Evolutionary conservation across 1,140 invertebrate genomes (phyloP).

Genomic region (Neodiprion pinetum): DNA sequence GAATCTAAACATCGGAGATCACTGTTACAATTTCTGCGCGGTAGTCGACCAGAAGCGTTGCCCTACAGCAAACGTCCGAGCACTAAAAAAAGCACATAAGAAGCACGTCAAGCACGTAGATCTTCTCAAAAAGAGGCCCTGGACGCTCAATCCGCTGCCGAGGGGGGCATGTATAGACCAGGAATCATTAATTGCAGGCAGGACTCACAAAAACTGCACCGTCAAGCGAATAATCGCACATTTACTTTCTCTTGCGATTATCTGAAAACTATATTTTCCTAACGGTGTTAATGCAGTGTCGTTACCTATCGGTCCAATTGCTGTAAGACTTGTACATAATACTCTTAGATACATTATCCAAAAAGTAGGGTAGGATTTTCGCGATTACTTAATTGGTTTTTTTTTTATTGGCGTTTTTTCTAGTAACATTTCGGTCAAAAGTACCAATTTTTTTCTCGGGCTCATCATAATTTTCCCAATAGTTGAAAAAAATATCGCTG

Average conservation of each 20-base stretch:
- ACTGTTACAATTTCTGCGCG: background rate
- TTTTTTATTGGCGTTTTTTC: no score
- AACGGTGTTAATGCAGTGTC: no score
- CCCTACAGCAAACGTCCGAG: background rate
- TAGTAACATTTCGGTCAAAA: no score
- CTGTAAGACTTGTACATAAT: no score
- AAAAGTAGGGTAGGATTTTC: no score
- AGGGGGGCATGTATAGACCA: no score
- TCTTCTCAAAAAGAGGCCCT: constrained; percentile 3
- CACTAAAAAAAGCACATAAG: background rate
- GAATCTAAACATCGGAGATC: background rate
- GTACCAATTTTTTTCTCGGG: no score
- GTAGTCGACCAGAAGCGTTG: background rate
- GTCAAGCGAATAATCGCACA: background rate
- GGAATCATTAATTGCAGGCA: background rate
- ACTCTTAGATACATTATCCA: no score
- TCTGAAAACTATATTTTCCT: background rate
- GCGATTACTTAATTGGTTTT: no score
- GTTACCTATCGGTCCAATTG: no score
- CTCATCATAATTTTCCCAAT: no score
- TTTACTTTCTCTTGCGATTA: constrained; percentile 17
- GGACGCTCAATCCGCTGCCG: constrained; percentile 7
- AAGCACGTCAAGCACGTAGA: background rate
- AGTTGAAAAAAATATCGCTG: no score
- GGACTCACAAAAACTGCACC: constrained; percentile 9